phyloP scores from a whole-genome alignment of 2,797 vertebrate genomes.

The Enteromius mattozi region DNA sequence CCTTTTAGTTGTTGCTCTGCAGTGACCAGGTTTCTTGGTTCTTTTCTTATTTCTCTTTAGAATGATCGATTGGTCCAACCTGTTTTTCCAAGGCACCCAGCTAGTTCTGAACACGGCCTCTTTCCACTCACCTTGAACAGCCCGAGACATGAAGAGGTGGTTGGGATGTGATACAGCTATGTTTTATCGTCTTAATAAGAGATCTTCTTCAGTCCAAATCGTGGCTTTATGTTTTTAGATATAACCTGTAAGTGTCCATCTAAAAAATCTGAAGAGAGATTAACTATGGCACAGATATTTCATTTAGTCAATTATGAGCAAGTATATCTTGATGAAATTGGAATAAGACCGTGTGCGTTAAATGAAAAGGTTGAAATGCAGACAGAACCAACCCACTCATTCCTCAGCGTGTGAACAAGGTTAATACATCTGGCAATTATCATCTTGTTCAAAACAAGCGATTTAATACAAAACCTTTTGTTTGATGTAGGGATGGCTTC shows the following conservation, averaged over 20 bases:
- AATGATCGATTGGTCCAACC: background rate
- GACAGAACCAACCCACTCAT: conserved; percentile 5
- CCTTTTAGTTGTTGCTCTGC: conserved; percentile 13
- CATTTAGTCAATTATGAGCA: background rate
- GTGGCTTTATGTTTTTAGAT: background rate
- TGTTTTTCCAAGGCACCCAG: background rate
- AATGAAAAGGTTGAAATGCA: background rate
- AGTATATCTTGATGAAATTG: background rate
- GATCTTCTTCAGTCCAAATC: background rate
- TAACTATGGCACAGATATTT: background rate
- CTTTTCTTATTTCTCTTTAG: conserved; percentile 22
- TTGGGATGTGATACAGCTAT: conserved; percentile 2
- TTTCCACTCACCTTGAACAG: background rate
- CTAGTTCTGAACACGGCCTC: background rate
- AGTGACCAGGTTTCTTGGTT: background rate
- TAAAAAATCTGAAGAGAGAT: background rate
- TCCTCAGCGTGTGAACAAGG: background rate
- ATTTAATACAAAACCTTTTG: background rate
- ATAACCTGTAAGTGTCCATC: background rate
- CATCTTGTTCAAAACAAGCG: conserved; percentile 7
- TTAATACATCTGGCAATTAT: background rate
- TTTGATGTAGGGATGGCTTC: background rate
- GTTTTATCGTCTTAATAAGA: background rate
- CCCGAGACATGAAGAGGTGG: background rate
- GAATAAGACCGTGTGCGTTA: background rate